Conservation (phyloP, 2,113 vertebrate genomes). For the Picathartes gymnocephalus region DNA sequence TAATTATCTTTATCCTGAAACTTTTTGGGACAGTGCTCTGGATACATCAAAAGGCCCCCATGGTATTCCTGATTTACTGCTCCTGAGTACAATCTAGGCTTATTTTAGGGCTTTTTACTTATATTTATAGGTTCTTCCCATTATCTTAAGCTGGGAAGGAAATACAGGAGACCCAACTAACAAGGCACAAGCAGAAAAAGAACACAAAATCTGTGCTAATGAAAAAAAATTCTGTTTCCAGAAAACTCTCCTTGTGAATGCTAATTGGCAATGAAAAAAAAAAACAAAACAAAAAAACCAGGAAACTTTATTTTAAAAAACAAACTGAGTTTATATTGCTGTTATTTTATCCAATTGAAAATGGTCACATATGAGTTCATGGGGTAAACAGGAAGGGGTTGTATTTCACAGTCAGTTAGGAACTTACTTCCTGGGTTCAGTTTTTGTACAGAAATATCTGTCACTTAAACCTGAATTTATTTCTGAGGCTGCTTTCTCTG, state of each 20-base stretch:
- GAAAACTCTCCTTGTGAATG: neutral
- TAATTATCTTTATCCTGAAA: neutral
- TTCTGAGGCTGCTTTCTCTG: neutral
- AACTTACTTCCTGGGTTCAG: neutral
- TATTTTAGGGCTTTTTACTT: neutral
- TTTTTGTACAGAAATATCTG: neutral
- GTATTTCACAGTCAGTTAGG: neutral
- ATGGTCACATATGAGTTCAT: neutral
- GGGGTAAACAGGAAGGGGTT: neutral
- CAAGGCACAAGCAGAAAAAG: neutral
- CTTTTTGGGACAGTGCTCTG: neutral
- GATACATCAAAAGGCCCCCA: neutral
- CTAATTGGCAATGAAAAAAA: neutral
- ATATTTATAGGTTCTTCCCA: neutral
- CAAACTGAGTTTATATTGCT: neutral
- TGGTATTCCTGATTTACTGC: neutral
- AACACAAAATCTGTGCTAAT: neutral
- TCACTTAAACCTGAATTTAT: neutral
- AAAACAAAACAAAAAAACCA: too few species aligned
- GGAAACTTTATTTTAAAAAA: neutral
- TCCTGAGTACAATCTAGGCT: neutral
- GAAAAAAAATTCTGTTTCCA: neutral
- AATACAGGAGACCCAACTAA: neutral
- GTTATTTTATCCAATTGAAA: neutral
- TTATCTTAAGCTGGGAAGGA: neutral